Conservation (phyloP, 2,888 invertebrate species). For the Mongoloraphidia duomilia region DNA sequence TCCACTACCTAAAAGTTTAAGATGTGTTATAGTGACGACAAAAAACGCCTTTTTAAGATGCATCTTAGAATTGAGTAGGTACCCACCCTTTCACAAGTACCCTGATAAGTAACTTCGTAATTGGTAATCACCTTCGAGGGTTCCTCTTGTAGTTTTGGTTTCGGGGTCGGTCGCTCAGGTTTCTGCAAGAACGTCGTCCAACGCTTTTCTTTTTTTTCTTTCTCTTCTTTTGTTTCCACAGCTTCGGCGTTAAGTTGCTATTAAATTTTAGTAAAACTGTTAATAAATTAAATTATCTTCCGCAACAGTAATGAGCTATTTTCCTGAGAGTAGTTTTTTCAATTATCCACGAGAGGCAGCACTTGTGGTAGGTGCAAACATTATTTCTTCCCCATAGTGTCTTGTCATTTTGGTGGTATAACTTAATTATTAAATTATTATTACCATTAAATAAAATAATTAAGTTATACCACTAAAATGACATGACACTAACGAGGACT, state of each 20-base stretch:
- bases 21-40: too few relatives aligned
- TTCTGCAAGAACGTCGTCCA: constrained; percentile 66
- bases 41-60: too few relatives aligned
- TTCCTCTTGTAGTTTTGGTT: constrained; percentile 20
- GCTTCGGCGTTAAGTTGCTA: constrained; percentile 41
- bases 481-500: too few relatives aligned
- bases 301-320: constrained; percentile 8
- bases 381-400: too few relatives aligned
- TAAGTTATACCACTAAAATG: too few relatives aligned
- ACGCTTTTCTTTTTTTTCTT: constrained; percentile 40
- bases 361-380: too few relatives aligned
- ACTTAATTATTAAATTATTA: too few relatives aligned
- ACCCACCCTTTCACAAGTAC: constrained; percentile 1
- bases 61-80: background rate
- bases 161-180: constrained; percentile 52
- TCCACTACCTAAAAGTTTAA: too few relatives aligned
- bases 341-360: too few relatives aligned
- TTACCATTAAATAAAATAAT: too few relatives aligned
- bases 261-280: constrained; percentile 5
- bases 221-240: constrained; percentile 32
- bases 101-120: background rate
- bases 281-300: constrained; percentile 6
- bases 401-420: too few relatives aligned
- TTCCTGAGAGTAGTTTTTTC: too few relatives aligned
- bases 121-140: constrained; percentile 18